Evolutionary conservation across 2,113 vertebrate genomes (phyloP), one percentile per base, ranked within the genome.

Genomic region (Apteryx mantelli): DNA sequence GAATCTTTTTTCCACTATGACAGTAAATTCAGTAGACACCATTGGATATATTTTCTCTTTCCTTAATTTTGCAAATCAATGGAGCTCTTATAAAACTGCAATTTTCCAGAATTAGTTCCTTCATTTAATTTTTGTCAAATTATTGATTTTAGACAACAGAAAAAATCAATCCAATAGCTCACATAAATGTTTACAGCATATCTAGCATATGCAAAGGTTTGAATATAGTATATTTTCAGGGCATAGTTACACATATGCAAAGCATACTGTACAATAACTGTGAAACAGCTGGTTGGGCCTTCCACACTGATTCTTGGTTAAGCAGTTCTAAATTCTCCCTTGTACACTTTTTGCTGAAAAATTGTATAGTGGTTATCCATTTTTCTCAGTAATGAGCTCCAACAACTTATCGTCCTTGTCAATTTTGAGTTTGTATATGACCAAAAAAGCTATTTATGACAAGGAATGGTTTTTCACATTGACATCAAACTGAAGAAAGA

Each of bases 161-260:
- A 82, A 19, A 30, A 12, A 28, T 25, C 0, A 0, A 28, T n/a
- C 25, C 7, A 50, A 63, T 14, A 21, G 16, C 10, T 76, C 16
- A n/a, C 4, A 6, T n/a, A 46, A 63, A 34, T 63, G 8, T 46
- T 88, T 38, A 11, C n/a, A 58, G n/a, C 5, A 20, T 16, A 68
- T 19, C 16, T 25, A 16, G 40, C 48, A 12, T 14, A n/a, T 65
- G 22, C 18, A 40, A 38, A 71, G 11, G 7, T 13, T 68, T 60
- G n/a, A 81, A 22, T 19, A 1, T 1, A 30, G 6, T 9, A 7
- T 46, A 16, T 61, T 40, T 36, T 38, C 46, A 68, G 36, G 83
- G 34, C 36, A 16, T 18, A 34, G 24, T 42, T 56, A 22, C 13
- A 3, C 6, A 3, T 7, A 36, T 14, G 50, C n/a, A 55, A 63